Conservation (phyloP, 1,140 invertebrate species). For the Drosophila bocki region DNA sequence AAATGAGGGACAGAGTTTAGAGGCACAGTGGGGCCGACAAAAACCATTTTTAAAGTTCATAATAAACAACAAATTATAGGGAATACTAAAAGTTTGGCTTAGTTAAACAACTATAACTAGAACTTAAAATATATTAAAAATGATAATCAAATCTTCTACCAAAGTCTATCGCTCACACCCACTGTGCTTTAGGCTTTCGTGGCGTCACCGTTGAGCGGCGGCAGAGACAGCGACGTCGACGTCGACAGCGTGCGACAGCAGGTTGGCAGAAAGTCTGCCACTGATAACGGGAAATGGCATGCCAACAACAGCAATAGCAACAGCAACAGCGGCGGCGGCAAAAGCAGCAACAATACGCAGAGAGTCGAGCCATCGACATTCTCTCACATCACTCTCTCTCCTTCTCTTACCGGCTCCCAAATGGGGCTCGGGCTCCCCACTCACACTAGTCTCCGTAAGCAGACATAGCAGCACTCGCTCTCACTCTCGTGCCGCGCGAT, state of each 20-base stretch:
- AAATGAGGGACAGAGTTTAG: constrained; percentile 27
- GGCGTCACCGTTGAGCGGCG: constrained; percentile 56
- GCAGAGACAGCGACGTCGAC: constrained; percentile 26
- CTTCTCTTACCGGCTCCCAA: constrained; percentile 25
- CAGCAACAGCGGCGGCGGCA: constrained; percentile 39
- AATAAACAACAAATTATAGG: too few relatives aligned
- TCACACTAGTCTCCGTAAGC: constrained; percentile 15
- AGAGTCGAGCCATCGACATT: constrained; percentile 39
- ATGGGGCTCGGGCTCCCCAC: constrained; percentile 45
- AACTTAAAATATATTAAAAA: not conserved
- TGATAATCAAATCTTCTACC: not conserved
- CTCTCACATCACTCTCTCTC: constrained; percentile 29
- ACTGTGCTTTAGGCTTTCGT: constrained; percentile 32
- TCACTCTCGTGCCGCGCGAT: constrained; percentile 27
- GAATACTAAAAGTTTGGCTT: not conserved
- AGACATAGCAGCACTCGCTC: constrained; percentile 16
- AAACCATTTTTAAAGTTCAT: not conserved
- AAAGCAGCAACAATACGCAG: constrained; percentile 53
- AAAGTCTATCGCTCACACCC: not conserved
- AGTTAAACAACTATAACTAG: not conserved
- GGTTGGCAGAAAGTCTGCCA: constrained; percentile 81
- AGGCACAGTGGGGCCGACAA: constrained; percentile 22
- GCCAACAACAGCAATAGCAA: constrained; percentile 58
- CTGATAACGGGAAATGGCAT: constrained; percentile 82
- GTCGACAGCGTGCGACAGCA: constrained; percentile 60